These are phyloP conservation scores for Polydrusus tereticollis DNA, from an alignment of 2,888 invertebrate genomes.

Conservation along the genomic window DNA sequence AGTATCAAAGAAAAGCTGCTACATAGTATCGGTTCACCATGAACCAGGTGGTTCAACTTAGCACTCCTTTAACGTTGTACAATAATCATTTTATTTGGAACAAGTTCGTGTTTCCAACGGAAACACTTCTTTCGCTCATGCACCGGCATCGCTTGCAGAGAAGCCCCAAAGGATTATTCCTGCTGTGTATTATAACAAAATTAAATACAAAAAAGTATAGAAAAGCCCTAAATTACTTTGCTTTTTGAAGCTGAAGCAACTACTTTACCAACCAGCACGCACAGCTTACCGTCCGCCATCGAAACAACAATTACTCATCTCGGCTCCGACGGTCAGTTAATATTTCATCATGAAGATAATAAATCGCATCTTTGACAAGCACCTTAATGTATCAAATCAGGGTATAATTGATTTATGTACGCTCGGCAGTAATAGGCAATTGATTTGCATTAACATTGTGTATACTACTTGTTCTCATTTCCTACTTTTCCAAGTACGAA, in stretches of 20 bases:
- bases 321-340: conserved; percentile 59
- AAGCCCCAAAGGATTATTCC: too few relatives aligned
- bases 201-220: too few relatives aligned
- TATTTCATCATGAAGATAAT: conserved; percentile 64
- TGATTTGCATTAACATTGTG: conserved; percentile 68
- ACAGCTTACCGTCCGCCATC: conserved; percentile 18
- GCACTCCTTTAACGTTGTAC: too few relatives aligned
- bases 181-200: too few relatives aligned
- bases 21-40: too few relatives aligned
- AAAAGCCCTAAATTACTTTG: background rate
- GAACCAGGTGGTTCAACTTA: too few relatives aligned
- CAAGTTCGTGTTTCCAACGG: too few relatives aligned
- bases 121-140: too few relatives aligned
- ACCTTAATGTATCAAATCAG: conserved; percentile 68
- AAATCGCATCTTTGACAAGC: conserved; percentile 63
- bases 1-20: too few relatives aligned
- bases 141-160: too few relatives aligned
- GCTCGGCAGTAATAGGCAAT: conserved; percentile 66
- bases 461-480: conserved; percentile 59
- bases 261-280: background rate
- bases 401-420: conserved; percentile 66
- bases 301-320: conserved; percentile 51
- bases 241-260: background rate
- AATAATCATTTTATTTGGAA: too few relatives aligned
- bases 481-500: background rate